Evolutionary conservation across 1,140 invertebrate genomes (phyloP), one percentile per base, ranked within the genome.

Genomic region (Tetraneura akinire): DNA sequence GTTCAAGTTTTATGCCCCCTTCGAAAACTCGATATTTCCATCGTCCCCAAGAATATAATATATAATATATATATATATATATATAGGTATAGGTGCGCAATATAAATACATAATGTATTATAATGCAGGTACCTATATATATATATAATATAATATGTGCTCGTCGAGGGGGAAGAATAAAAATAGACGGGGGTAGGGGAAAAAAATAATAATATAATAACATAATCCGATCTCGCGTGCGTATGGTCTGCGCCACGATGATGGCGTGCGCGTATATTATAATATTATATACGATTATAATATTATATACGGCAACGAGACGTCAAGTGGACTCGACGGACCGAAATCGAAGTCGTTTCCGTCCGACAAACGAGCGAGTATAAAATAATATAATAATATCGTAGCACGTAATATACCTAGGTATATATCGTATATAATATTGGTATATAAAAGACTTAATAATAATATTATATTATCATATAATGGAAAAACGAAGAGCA

Each of bases 271-370:
- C 18, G 18, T 32, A 62, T 32, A 62, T 5, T 37, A 64, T 32
- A 62, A n/a, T n/a, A n/a, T n/a, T 11, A 37, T 62, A 3, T 55
- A 21, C n/a, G 21, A 26, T 26, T 6, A 26, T 57, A 26, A 14
- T 57, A 57, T 16, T 62, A 37, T 32, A 16, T 21, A 55, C 8
- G 32, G 51, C n/a, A n/a, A n/a, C n/a, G n/a, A 4, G 51, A 68
- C 64, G 42, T 68, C 42, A 45, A 68, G 64, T 68, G 13, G n/a
- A 57, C 32, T 23, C 13, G 73, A 76, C 5, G 32, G 32, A 60
- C 73, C 32, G 49, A 55, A 73, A 73, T 53, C 32, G 21, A 68
- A 60, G 73, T 37, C n/a, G 16, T 76, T 76, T 76, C 53, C 73
- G 32, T 13, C 21, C 18, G 13, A 18, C 9, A 16, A 4, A 21